Conservation (phyloP, 2,797 vertebrate species). For the Mareca penelope region DNA sequence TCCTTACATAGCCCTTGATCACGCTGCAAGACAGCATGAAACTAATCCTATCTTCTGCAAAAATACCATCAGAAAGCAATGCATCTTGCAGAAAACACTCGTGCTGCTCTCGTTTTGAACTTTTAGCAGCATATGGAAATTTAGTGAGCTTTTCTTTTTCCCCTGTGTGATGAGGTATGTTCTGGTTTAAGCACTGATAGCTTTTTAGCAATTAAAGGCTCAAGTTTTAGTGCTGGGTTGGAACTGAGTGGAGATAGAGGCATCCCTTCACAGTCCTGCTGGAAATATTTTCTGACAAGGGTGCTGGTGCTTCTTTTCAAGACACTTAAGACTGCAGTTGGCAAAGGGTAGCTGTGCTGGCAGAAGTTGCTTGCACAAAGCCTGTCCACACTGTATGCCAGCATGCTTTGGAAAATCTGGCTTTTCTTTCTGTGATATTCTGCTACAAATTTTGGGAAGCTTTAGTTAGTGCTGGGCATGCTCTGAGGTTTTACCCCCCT, state of each 20-base stretch:
- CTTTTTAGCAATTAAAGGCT: background rate
- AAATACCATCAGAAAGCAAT: background rate
- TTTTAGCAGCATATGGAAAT: background rate
- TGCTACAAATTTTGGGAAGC: background rate
- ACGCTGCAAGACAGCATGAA: constrained; percentile 28
- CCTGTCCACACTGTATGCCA: background rate
- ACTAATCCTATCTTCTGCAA: background rate
- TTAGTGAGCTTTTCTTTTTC: background rate
- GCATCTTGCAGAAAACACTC: background rate
- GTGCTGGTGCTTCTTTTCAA: background rate
- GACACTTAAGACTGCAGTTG: background rate
- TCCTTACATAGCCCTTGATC: constrained; percentile 13
- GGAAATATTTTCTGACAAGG: background rate
- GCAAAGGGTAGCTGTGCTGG: background rate
- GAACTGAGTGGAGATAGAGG: background rate
- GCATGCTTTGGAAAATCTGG: background rate
- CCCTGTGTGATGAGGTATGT: fast-evolving
- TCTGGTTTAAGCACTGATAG: background rate
- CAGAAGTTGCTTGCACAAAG: background rate
- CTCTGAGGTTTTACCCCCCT: background rate
- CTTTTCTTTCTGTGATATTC: background rate
- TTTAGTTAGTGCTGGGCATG: fast-evolving
- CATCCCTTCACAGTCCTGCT: background rate
- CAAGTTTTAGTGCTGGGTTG: background rate
- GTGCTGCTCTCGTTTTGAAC: background rate